Base-by-base conservation (phyloP, 2,888 invertebrate genomes). In the Rhingia rostrata region DNA sequence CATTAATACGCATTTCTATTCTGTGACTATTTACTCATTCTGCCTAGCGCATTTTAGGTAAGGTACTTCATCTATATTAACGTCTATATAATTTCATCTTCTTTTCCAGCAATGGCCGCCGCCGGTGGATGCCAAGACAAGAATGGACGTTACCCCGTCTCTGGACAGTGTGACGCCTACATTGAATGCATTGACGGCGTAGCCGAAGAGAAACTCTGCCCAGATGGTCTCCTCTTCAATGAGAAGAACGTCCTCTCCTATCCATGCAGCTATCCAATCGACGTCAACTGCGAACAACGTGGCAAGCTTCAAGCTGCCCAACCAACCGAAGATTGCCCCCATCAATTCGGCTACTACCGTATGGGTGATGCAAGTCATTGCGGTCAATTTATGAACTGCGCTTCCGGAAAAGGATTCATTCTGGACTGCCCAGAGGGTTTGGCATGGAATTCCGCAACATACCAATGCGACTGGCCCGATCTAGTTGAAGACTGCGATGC, bases 391-490 rank as follows among this genome's bases (percentile, higher is more conserved):
- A 95, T 95, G 91, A 97, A 95, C 89, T 97, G 97, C 88, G 96
- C 95, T 1, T 94, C 94, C 60, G 97, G 97, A n/a, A 93, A 94
- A 4, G 95, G 94, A 6, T 94, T 92, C 87, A 92, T 94, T 47
- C 94, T 96, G 88, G 93, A 95, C 86, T 97, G 97, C 88, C 97
- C 97, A 0, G 96, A 96, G 88, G 97, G 97, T 30, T 92, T 97
- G 64, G 97, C 97, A 6, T 96, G 94, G 92, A 95, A 94, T 90
- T 92, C 94, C 1, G 93, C 93, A 9, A 93, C 93, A 7, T 96
- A 96, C 89, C 93, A 95, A 66, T 97, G 97, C 90, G 96, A 97
- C 85, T 97, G 97, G 97, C 96, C 97, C 4, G 97, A 97, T 92
- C 94, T 95, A 90, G 97, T 96, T 0, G 90, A 93, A 4, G 94